phyloP scores from a whole-genome alignment of 2,113 vertebrate genomes.

The Electrona antarctica region DNA sequence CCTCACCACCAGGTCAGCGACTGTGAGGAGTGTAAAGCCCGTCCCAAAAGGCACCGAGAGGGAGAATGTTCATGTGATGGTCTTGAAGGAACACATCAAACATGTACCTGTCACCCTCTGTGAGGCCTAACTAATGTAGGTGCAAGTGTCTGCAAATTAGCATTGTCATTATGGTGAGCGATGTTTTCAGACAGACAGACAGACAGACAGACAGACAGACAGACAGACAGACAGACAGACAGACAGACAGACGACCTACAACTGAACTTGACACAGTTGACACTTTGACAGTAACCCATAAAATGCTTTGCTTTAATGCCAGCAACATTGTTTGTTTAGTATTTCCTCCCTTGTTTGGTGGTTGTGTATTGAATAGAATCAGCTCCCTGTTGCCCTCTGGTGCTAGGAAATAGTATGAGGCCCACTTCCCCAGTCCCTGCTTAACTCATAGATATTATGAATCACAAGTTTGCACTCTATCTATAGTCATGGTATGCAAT shows the following conservation, averaged over 20 bases:
- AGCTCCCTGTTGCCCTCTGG: constrained; percentile 51
- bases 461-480: not conserved
- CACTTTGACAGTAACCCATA: too few species aligned
- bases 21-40: not conserved
- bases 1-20: constrained; percentile 22
- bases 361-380: not conserved
- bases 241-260: not conserved
- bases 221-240: not conserved
- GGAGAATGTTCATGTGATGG: constrained; percentile 5
- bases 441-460: constrained; percentile 11
- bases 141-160: not conserved
- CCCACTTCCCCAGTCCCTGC: not conserved
- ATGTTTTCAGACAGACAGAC: not conserved
- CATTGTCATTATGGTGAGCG: not conserved
- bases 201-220: not conserved
- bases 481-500: constrained; percentile 14
- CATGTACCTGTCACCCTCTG: not conserved
- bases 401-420: constrained; percentile 39
- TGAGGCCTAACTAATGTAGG: not conserved
- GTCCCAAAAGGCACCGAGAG: constrained; percentile 22
- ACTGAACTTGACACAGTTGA: too few species aligned
- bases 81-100: constrained; percentile 15
- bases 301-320: too few species aligned
- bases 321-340: too few species aligned
- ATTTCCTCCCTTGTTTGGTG: too few species aligned